Percentiles rank a stretch among this genome's conserved stretches.
phyloP scores from a whole-genome alignment of 2,797 vertebrate genomes.

The Spinus pinus region DNA sequence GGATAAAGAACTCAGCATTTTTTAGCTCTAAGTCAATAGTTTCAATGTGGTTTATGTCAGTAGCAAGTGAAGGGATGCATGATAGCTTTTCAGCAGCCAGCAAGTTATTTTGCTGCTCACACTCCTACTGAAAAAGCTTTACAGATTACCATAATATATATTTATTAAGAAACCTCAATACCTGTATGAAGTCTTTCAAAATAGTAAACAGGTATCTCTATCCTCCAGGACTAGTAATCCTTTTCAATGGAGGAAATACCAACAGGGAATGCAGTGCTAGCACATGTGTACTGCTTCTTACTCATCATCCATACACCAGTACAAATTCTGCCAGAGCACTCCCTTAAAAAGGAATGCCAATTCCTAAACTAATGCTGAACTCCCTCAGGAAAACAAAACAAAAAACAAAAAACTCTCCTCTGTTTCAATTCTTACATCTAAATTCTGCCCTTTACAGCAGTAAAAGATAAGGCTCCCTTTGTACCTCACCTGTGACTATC shows the following conservation, averaged over 20 bases:
- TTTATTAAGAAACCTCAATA: background rate
- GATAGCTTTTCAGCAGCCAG: background rate
- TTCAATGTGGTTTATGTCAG: background rate
- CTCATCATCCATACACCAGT: background rate
- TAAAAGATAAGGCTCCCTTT: background rate
- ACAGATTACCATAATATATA: background rate
- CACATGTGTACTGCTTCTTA: rapidly evolving
- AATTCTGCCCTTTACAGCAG: background rate
- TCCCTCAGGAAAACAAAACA: background rate
- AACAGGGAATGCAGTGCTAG: background rate
- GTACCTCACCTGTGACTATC: background rate
- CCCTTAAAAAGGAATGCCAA: background rate
- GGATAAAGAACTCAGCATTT: background rate
- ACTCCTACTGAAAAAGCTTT: background rate
- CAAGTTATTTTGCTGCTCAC: background rate
- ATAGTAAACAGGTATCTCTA: background rate
- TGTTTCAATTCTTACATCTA: background rate
- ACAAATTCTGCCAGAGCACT: background rate
- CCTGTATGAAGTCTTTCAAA: background rate
- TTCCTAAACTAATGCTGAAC: background rate
- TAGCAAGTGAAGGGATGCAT: background rate
- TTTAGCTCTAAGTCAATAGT: background rate
- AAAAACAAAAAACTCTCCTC: background rate
- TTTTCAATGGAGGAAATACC: background rate
- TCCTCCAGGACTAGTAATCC: background rate